Base-by-base conservation (phyloP, 2,797 vertebrate species). In the Chromis chromis region DNA sequence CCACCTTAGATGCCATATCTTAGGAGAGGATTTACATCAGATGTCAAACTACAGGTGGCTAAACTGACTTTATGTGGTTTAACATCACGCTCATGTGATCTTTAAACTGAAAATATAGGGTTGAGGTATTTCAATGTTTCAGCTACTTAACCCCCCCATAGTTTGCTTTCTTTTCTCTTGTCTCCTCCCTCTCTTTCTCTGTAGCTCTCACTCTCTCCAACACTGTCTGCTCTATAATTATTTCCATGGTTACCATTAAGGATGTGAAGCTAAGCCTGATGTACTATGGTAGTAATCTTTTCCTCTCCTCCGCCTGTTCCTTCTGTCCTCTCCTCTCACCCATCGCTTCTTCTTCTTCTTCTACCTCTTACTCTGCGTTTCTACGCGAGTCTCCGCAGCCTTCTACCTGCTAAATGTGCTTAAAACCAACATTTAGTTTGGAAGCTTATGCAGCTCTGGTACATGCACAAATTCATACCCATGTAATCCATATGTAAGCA, bases 161-260 rank as follows among this genome's bases (percentile, higher is more conserved):
- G 77, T 63, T 75, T 74, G 74, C 46, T 39, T 60, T 48, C 6
- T 13, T 19, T 71, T 69, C 63, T 72, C 65, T 73, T 70, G 70
- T 28, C 28, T 36, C 40, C 53, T 75, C 68, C 46, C 48, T 65
- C 54, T 61, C 57, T 74, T 57, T 31, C 60, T 77, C 82, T 76
- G 71, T 68, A 42, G 65, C 68, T 64, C 63, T 69, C 80, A 40
- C 76, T 83, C 90, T 74, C 75, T 82, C 67, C 74, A 65, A 74
- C 77, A 79, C 90, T 87, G 81, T 92, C 90, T 90, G 93, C 93
- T 92, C 91, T 94, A 87, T 94, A 94, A 95, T 94, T 94, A 95
- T 95, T 94, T 94, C 95, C 94, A 95, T 95, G 94, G 95, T 95
- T 94, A 95, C 94, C 90, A 92, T 92, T 92, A 90, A 91, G 85